These are phyloP conservation scores for Falco biarmicus DNA, from an alignment of 2,797 vertebrate species.

Conservation along the genomic window DNA sequence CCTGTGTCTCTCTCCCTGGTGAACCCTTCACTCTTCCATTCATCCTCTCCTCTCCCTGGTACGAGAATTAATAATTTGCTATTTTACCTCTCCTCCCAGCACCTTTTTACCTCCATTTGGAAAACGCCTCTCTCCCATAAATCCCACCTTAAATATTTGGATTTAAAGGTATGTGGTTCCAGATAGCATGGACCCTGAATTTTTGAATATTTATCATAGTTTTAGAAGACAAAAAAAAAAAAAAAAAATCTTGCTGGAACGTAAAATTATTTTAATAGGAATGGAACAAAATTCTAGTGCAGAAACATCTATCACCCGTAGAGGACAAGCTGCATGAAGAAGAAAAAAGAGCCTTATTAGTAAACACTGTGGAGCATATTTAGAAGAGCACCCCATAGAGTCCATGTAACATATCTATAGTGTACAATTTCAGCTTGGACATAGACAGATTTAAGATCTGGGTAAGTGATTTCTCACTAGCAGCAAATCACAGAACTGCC, in stretches of 20 bases:
- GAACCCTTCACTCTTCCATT: background rate
- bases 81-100: background rate
- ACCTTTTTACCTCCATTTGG: background rate
- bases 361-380: slow-evolving; percentile 14
- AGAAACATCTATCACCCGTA: slow-evolving; percentile 4
- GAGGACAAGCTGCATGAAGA: background rate
- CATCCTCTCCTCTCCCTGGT: background rate
- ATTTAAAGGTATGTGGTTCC: slow-evolving; percentile 12
- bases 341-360: slow-evolving; percentile 19
- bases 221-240: slow-evolving; percentile 48
- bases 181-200: background rate
- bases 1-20: background rate
- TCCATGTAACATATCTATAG: slow-evolving; percentile 23
- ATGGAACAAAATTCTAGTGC: background rate
- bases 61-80: background rate
- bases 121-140: background rate
- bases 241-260: slow-evolving; percentile 9
- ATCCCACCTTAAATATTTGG: slow-evolving; percentile 5
- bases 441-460: slow-evolving; percentile 23
- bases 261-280: slow-evolving; percentile 8
- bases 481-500: slow-evolving; percentile 49
- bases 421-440: background rate
- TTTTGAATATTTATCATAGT: slow-evolving; percentile 18
- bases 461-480: slow-evolving; percentile 23
- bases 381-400: slow-evolving; percentile 24